phyloP scores from a whole-genome alignment of 1,140 invertebrate species.

The Plodia interpunctella region DNA sequence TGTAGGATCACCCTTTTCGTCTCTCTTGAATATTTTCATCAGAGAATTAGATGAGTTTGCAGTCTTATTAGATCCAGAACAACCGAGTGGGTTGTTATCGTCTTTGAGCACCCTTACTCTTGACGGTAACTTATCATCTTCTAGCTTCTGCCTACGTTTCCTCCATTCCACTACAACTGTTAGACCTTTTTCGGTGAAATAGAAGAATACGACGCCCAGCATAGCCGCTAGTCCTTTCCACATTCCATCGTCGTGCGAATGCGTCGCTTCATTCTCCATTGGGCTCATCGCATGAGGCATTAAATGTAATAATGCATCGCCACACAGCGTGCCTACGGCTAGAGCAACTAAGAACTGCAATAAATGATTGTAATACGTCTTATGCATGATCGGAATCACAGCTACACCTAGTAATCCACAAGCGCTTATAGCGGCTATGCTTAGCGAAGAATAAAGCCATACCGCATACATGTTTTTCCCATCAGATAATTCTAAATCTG shows the following conservation, averaged over 20 bases:
- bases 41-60: slow-evolving; percentile 57
- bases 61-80: slow-evolving; percentile 66
- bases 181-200: slow-evolving; percentile 89
- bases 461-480: slow-evolving; percentile 75
- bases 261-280: slow-evolving; percentile 71
- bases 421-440: slow-evolving; percentile 89
- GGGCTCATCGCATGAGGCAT: slow-evolving; percentile 89
- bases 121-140: slow-evolving; percentile 79
- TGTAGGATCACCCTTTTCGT: slow-evolving; percentile 73
- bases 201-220: slow-evolving; percentile 91
- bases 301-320: slow-evolving; percentile 94
- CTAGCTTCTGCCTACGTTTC: slow-evolving; percentile 80
- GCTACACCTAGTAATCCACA: slow-evolving; percentile 90
- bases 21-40: slow-evolving; percentile 65
- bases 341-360: slow-evolving; percentile 94
- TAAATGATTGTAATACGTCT: slow-evolving; percentile 92
- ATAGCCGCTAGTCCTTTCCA: slow-evolving; percentile 91
- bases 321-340: slow-evolving; percentile 93
- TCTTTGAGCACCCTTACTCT: slow-evolving; percentile 82
- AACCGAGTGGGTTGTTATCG: slow-evolving; percentile 75
- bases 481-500: slow-evolving; percentile 30
- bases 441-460: slow-evolving; percentile 89
- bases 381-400: slow-evolving; percentile 93
- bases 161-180: slow-evolving; percentile 89
- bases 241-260: slow-evolving; percentile 81